A percentile compares a stretch with the other conserved stretches of the same genome.
Evolutionary conservation across 2,113 vertebrate species (phyloP).

Genomic region (Anguilla rostrata): DNA sequence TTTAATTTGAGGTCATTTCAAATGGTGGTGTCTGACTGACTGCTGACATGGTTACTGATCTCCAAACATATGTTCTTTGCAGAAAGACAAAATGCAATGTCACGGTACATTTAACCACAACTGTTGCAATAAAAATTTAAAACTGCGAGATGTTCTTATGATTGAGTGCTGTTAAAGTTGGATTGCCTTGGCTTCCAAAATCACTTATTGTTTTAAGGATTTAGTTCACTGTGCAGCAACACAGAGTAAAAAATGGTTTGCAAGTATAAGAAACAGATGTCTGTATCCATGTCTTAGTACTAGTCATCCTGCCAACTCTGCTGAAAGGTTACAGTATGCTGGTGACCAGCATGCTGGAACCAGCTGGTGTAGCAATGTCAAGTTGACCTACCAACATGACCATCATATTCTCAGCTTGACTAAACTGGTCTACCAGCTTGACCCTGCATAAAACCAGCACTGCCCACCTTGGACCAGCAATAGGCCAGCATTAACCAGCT

Average conservation of each 20-base stretch:
- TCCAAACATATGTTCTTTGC: not conserved
- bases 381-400: too few relatives aligned
- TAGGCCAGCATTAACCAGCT: too few relatives aligned
- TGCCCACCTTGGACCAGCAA: too few relatives aligned
- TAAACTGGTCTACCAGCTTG: too few relatives aligned
- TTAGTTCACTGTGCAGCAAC: not conserved
- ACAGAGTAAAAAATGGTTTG: not conserved
- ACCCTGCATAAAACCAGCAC: too few relatives aligned
- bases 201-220: not conserved
- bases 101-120: conserved; percentile 1
- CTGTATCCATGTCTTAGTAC: too few relatives aligned
- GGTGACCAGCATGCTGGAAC: too few relatives aligned
- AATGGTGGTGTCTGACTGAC: not conserved
- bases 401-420: too few relatives aligned
- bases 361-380: too few relatives aligned
- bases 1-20: conserved; percentile 5
- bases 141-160: not conserved
- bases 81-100: not conserved
- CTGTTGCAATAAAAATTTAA: not conserved
- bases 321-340: too few relatives aligned
- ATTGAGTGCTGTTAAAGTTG: not conserved
- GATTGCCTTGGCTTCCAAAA: not conserved
- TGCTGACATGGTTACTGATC: not conserved
- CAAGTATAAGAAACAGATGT: too few relatives aligned
- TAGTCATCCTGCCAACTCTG: too few relatives aligned